Base-by-base conservation (phyloP, 1,140 invertebrate genomes). In the Halictus rubicundus region DNA sequence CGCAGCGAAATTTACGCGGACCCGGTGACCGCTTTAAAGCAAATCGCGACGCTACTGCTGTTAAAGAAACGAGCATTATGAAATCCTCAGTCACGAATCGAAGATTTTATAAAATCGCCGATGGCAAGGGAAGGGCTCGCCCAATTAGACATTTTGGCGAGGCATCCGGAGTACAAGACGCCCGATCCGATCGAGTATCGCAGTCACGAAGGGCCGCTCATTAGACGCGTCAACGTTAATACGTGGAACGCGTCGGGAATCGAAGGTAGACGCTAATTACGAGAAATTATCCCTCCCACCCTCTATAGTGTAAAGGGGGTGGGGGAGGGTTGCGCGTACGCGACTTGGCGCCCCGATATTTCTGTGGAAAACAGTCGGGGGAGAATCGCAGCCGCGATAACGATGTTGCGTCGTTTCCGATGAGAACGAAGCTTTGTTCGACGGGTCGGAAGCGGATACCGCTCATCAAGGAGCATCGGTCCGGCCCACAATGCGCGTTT, bases 401-500 rank as follows among this genome's bases (percentile, higher is more conserved):
- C 87, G 88, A 91, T 84, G 90, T 90, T 90, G 89, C 86, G 80
- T 78, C 87, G 83, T 85, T 91, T 91, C 90, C 89, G 82, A 72
- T 80, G 86, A 81, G 85, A 88, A 89, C 84, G 86, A 87, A 76
- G 90, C 88, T 91, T 91, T 91, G 91, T 91, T 90, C 89, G 88
- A 87, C 80, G 77, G 57, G 69, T 42, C 89, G 89, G 90, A 91
- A 91, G 84, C 90, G 90, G 90, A 91, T 90, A 91, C 89, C 90
- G 90, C 90, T 91, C 90, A 91, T 91, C 90, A 90, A 86, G 87
- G 78, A 88, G 84, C 89, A 91, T 90, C 89, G 88, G 82, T 87
- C 89, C 84, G 71, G 74, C 69, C 81, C 52, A 82, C 85, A 82
- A 87, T 84, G 81, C 80, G 68, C 80, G 76, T 78, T 76, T 78